Evolutionary conservation across 2,888 invertebrate species (phyloP).

Genomic region (Boloria selene): DNA sequence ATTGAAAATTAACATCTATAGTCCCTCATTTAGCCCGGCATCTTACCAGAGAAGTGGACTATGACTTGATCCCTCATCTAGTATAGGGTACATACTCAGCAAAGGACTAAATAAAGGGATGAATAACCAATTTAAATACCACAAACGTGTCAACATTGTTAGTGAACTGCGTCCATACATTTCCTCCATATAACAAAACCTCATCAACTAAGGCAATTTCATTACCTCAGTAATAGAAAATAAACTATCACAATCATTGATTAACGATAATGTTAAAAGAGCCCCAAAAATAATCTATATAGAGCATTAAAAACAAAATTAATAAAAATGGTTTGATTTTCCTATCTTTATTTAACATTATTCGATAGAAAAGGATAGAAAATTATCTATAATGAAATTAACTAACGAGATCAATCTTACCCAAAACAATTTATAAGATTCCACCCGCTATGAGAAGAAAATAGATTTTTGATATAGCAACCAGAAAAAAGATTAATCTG

Average conservation of each 20-base stretch:
- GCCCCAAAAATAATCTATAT: too few relatives aligned
- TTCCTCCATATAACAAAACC: not conserved
- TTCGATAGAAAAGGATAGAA: not conserved
- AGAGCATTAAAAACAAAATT: too few relatives aligned
- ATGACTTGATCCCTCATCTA: too few relatives aligned
- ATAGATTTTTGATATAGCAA: not conserved
- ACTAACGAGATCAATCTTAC: constrained; percentile 18
- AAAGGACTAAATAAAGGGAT: not conserved
- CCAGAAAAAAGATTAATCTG: not conserved
- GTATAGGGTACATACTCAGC: not conserved
- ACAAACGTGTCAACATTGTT: not conserved
- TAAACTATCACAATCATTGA: constrained; percentile 11
- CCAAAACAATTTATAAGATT: not conserved
- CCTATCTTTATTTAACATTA: too few relatives aligned
- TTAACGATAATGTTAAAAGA: too few relatives aligned
- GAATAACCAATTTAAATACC: not conserved
- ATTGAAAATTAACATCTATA: too few relatives aligned
- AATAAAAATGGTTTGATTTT: too few relatives aligned
- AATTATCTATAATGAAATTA: not conserved
- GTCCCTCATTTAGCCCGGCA: too few relatives aligned
- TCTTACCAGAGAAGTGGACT: too few relatives aligned
- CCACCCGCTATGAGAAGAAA: not conserved
- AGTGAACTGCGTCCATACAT: not conserved
- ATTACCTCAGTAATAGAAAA: constrained; percentile 1
- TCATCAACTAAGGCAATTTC: constrained; percentile 8